Evolutionary conservation across 1,140 invertebrate genomes (phyloP), one percentile per base, ranked within the genome.

Genomic region (Ridgeia piscesae): DNA sequence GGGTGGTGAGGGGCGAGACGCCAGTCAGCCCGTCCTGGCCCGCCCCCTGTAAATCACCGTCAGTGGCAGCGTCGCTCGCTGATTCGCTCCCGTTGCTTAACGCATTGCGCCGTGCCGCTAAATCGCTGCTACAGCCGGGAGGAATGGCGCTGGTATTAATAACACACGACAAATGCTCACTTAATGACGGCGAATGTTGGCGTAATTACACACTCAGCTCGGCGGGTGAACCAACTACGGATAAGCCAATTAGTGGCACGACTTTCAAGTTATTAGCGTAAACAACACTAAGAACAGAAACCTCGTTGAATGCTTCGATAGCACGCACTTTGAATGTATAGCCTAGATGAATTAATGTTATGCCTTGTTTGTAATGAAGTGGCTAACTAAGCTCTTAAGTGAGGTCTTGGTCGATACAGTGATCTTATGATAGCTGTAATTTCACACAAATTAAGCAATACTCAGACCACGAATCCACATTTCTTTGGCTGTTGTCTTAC

Each of bases 191-290:
- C 58, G 11, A 77, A 77, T 21, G 6, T 77, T 1, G 27, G 27
- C 58, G 58, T 77, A 77, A 77, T 77, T 77, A 77, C 58, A 31
- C 58, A 77, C 58, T 4, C 58, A 77, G 58, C 58, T 77, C 58
- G 27, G 58, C 58, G 17, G 58, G 27, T 77, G 58, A 4, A 77
- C 11, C 58, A 77, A 77, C 6, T 9, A 77, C 58, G 58, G 58
- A 77, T 77, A 77, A 77, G 58, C 58, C 58, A 77, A 77, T 77
- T 77, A 77, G 58, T 77, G 58, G 17, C 58, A 17, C 17, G 2
- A 77, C 58, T 77, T 77, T 77, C 58, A 77, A 21, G 58, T 77
- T 77, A 77, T 77, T 77, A 77, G 58, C 58, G 58, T 77, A 77
- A 77, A 77, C 58, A 77, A 77, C 58, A 21, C 27, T 77, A 77